phyloP scores from a whole-genome alignment of 2,888 invertebrate genomes.

The Chaitophorus viminalis region DNA sequence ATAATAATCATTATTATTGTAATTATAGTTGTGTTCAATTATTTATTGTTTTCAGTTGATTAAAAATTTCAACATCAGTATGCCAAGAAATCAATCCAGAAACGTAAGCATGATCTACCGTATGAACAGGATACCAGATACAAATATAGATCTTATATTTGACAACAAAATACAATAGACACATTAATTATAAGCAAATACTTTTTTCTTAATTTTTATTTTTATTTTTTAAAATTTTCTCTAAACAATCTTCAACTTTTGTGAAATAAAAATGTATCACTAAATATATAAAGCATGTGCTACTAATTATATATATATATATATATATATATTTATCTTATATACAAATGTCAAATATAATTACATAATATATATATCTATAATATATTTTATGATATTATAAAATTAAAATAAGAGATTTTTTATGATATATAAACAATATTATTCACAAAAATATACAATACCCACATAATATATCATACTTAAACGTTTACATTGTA shows the following conservation, averaged over 20 bases:
- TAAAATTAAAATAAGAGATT: slow-evolving; percentile 55
- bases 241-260: slow-evolving; percentile 59
- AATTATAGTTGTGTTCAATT: too few species aligned
- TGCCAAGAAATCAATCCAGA: slow-evolving; percentile 64
- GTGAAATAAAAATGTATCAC: slow-evolving; percentile 60
- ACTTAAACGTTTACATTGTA: slow-evolving; percentile 27
- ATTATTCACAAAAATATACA: slow-evolving; percentile 56
- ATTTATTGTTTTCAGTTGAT: slow-evolving; percentile 67
- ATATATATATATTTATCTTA: slow-evolving; percentile 47
- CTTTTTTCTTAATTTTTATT: slow-evolving; percentile 32
- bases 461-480: slow-evolving; percentile 36
- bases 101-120: slow-evolving; percentile 68
- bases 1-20: too few species aligned
- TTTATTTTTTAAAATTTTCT: slow-evolving; percentile 37
- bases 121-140: slow-evolving; percentile 68
- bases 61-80: slow-evolving; percentile 65
- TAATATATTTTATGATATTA: slow-evolving; percentile 44
- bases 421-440: slow-evolving; percentile 37
- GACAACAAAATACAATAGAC: slow-evolving; percentile 30
- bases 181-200: slow-evolving; percentile 29
- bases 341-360: slow-evolving; percentile 49
- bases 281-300: slow-evolving; percentile 59
- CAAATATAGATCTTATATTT: slow-evolving; percentile 67
- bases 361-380: slow-evolving; percentile 44
- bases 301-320: slow-evolving; percentile 51